Base-by-base conservation (phyloP, 1,140 invertebrate genomes). In the Aplysia californica region DNA sequence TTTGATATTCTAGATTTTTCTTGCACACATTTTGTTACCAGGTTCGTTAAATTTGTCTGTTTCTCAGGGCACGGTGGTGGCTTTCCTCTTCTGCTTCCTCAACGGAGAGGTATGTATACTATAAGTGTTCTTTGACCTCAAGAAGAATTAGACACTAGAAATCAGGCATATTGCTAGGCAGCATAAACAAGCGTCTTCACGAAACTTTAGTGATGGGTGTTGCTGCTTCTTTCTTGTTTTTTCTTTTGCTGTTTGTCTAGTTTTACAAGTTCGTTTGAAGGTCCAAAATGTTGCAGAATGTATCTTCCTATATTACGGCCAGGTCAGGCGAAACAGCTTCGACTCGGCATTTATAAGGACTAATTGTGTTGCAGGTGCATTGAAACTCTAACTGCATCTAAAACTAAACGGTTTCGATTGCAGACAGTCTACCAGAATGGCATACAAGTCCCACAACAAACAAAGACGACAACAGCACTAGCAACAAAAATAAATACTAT, bases 71-170 rank as follows among this genome's bases (percentile, higher is more conserved):
- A 93, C 96, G 85, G 93, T 93, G 38, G 95, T 97, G 67, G 94
- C 95, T 35, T 87, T 97, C 29, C 94, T 97, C 88, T 97, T 96
- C 90, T 97, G 96, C 90, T 97, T 97, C 89, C 92, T 97, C 76
- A 97, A 97, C 90, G 95, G 94, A 0, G 96, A 97, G 90, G 96
- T 98, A 29, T 56, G 76, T 10, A 68, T 20, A 4, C 6, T 55
- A 64, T 21, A 21, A 21, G 35, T 6, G 36, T 59, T 44, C n/a
- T 35, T 31, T 35, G 15, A 35, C 20, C n/a, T 36, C 21, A 29
- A 26, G 0, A 3, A n/a, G 6, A 1, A 20, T 36, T 38, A 68
- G 31, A 68, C 20, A 21, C 6, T 68, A 3, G 38, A 39, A 35
- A 15, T 20, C 4, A 33, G 23, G 35, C n/a, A 3, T 31, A 23